Evolutionary conservation across 2,113 vertebrate species (phyloP), one percentile per base, ranked within the genome.

Genomic region (Eira barbara): DNA sequence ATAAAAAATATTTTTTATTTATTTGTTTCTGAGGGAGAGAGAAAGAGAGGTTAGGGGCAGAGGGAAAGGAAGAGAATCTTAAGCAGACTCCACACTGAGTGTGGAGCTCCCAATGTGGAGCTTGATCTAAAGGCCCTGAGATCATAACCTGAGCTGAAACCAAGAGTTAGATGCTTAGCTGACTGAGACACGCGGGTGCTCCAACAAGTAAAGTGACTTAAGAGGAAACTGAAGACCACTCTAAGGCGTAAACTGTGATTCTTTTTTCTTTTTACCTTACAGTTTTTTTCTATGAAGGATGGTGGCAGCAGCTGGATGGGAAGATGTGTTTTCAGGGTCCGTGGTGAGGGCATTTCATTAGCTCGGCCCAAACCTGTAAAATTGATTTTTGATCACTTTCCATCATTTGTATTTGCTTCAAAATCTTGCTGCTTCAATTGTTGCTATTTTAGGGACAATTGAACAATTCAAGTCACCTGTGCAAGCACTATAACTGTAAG

Each of bases 201-300:
- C 34, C n/a, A 87, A 69, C 9, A 90, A 18, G 25, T 15, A 2
- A 89, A 21, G 1, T 79, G 27, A 83, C 69, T 69, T 65, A 71
- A 91, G 76, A 88, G 52, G 76, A 83, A 65, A 29, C 0, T 21
- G 31, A 83, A 78, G 49, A 13, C 55, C 49, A 76, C 4, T 34
- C 36, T 45, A 63, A 79, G 7, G 2, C 63, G 15, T 25, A 23
- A 76, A 61, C 17, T 86, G 78, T 83, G 17, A 49, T 85, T 81
- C 45, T 36, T 91, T 55, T 78, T 91, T 39, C 39, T 69, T 89
- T 94, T 98, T 98, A 99, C 98, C 98, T 99, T 99, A 67, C 97
- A 98, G 45, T 98, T 98, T 88, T 99, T 96, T 94, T 99, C 98
- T 97, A 98, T 98, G 96, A 99, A 98, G 47, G 99, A 99, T n/a